Base-by-base conservation (phyloP, 1,140 invertebrate genomes). In the Drosophila prosaltans region DNA sequence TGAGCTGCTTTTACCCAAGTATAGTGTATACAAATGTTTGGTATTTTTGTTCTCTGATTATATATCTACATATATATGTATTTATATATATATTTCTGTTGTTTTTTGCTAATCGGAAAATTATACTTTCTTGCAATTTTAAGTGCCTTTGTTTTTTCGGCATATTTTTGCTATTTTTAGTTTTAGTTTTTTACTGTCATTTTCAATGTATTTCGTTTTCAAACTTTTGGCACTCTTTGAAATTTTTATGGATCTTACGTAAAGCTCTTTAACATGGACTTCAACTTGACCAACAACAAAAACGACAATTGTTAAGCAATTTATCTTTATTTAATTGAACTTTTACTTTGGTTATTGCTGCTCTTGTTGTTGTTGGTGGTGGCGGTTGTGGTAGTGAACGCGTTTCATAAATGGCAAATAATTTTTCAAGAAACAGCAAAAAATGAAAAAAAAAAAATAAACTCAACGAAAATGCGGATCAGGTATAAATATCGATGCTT, bases 261-360 rank as follows among this genome's bases (percentile, higher is more conserved):
- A 59, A 59, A 40, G 21, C 30, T 36, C 61, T n/a, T 62, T 64
- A 54, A 28, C 24, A 63, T 74, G 69, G 72, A 45, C 41, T 40
- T 62, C 40, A 43, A 45, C 43, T 51, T 45, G 62, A 28, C 30
- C 74, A 54, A 43, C 64, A 40, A 57, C 58, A 59, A 28, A 81
- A 70, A 74, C 78, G 81, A 69, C 71, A 88, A 83, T 86, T 89
- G 83, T 86, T 86, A 84, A 89, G 83, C 83, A 86, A 86, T 86
- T 86, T 86, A 86, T 86, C 83, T 86, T 86, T 86, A 86, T 86
- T 86, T 86, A 86, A 88, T 88, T 88, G 84, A 88, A 88, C 83
- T 88, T 89, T 88, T 88, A 88, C 83, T 88, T 88, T 88, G 80
- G 76, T 41, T 72, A 64, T 39, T 58, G 77, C 63, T 40, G 57